A percentile compares a stretch with the other conserved stretches of the same genome.
phyloP scores from a whole-genome alignment of 2,888 invertebrate species.

The Pterostichus niger region DNA sequence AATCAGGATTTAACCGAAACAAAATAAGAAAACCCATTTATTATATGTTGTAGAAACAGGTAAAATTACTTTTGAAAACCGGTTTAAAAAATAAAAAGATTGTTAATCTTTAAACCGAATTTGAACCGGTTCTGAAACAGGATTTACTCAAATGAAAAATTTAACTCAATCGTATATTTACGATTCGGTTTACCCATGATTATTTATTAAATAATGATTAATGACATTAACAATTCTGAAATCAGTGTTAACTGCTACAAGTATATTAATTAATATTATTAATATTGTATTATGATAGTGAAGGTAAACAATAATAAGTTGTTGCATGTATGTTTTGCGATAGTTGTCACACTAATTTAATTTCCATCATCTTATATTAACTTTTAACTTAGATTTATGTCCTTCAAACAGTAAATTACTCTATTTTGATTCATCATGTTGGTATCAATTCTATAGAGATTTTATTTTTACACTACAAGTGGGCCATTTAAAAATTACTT shows the following conservation, averaged over 20 bases:
- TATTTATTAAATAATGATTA: neutral
- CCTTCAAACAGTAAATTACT: neutral
- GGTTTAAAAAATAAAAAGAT: slow-evolving; percentile 37
- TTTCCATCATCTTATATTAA: slow-evolving; percentile 27
- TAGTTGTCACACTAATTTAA: slow-evolving; percentile 21
- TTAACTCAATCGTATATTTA: neutral
- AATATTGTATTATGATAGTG: neutral
- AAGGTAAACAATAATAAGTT: neutral
- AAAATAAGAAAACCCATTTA: neutral
- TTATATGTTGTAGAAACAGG: neutral
- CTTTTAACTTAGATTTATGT: slow-evolving; percentile 29
- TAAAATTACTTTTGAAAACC: slow-evolving; percentile 17
- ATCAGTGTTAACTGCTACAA: too few relatives aligned
- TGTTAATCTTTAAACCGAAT: slow-evolving; percentile 21
- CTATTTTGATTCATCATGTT: too few relatives aligned
- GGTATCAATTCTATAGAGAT: too few relatives aligned
- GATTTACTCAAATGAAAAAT: neutral
- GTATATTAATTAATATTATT: neutral
- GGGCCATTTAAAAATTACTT: too few relatives aligned
- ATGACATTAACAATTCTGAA: too few relatives aligned
- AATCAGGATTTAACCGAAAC: neutral
- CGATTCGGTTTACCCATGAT: neutral
- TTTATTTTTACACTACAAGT: too few relatives aligned
- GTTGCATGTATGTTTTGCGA: slow-evolving; percentile 17
- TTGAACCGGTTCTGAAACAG: slow-evolving; percentile 25